Conservation (phyloP, 2,113 vertebrate species). For the Mungos mungo region DNA sequence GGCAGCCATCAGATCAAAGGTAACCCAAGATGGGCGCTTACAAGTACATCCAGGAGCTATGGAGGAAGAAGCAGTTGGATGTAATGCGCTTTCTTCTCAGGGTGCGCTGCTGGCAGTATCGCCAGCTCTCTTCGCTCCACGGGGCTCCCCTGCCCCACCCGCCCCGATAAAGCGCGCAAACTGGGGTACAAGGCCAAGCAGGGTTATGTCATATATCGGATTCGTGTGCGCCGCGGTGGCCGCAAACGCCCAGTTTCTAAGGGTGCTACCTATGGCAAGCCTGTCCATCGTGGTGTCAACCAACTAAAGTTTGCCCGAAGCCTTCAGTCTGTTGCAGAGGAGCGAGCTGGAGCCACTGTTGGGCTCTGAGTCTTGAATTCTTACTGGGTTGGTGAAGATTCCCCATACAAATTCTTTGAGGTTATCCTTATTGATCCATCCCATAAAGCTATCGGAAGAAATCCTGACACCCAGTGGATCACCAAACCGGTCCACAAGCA, state of each 20-base stretch:
- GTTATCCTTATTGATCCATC: conserved; percentile 72
- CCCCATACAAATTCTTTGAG: conserved; percentile 98
- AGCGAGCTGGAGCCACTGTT: conserved; percentile 97
- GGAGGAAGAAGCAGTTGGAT: too few relatives aligned
- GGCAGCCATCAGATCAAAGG: too few relatives aligned
- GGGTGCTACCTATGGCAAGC: conserved; percentile 96
- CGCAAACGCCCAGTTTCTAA: conserved; percentile 96
- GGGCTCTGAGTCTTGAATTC: conserved; percentile 94
- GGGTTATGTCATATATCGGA: conserved; percentile 90
- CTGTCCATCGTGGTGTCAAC: conserved; percentile 96
- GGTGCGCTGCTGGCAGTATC: too few relatives aligned
- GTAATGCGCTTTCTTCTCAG: too few relatives aligned
- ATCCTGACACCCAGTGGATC: conserved; percentile 81
- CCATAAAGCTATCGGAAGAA: conserved; percentile 92
- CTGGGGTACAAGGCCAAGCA: too few relatives aligned
- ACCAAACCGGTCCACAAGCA: conserved; percentile 98
- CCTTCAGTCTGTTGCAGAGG: conserved; percentile 87
- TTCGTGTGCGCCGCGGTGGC: conserved; percentile 95
- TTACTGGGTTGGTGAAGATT: conserved; percentile 98
- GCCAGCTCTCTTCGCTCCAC: too few relatives aligned
- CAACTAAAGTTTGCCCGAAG: conserved; percentile 95
- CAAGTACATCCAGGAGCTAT: too few relatives aligned
- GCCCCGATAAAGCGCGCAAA: too few relatives aligned
- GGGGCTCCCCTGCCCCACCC: too few relatives aligned
- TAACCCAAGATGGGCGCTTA: too few relatives aligned